phyloP scores from a whole-genome alignment of 2,888 invertebrate species.

The Synanthedon formicaeformis region DNA sequence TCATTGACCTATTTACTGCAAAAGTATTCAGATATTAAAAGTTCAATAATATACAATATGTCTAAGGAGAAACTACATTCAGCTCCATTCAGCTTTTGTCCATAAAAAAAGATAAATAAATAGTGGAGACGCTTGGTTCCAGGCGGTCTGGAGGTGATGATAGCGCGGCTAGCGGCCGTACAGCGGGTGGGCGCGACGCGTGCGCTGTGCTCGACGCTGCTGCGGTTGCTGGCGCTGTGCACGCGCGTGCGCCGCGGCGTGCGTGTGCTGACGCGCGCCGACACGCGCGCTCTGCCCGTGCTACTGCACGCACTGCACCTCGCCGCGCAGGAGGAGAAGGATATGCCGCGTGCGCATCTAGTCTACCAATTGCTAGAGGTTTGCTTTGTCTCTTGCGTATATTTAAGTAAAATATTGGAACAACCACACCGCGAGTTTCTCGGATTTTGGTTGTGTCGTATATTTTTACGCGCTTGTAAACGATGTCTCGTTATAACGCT shows the following conservation, averaged over 20 bases:
- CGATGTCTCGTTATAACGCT: too few relatives aligned
- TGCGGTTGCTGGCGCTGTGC: slow-evolving; percentile 90
- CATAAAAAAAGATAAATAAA: too few relatives aligned
- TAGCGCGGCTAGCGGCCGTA: slow-evolving; percentile 86
- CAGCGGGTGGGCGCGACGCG: slow-evolving; percentile 88
- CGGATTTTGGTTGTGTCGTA: not conserved
- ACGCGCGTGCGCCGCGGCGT: slow-evolving; percentile 92
- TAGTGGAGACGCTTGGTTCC: not conserved
- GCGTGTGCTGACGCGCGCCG: slow-evolving; percentile 87
- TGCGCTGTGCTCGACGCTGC: slow-evolving; percentile 87
- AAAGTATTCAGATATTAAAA: not conserved
- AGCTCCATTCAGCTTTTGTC: too few relatives aligned
- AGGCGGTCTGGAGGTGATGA: slow-evolving; percentile 80
- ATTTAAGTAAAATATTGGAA: not conserved
- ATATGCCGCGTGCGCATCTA: slow-evolving; percentile 78
- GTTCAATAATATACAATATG: too few relatives aligned
- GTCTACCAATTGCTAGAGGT: slow-evolving; percentile 91
- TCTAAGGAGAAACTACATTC: too few relatives aligned
- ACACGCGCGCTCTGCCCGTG: slow-evolving; percentile 84
- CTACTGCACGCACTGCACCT: slow-evolving; percentile 87
- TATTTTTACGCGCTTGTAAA: not conserved
- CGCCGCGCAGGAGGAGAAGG: slow-evolving; percentile 69
- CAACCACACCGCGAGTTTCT: too few relatives aligned
- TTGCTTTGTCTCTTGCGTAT: not conserved
- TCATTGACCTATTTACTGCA: not conserved